A percentile compares a stretch with the other conserved stretches of the same genome.
phyloP scores from a whole-genome alignment of 2,888 invertebrate genomes.

The Isotomurus palustris region DNA sequence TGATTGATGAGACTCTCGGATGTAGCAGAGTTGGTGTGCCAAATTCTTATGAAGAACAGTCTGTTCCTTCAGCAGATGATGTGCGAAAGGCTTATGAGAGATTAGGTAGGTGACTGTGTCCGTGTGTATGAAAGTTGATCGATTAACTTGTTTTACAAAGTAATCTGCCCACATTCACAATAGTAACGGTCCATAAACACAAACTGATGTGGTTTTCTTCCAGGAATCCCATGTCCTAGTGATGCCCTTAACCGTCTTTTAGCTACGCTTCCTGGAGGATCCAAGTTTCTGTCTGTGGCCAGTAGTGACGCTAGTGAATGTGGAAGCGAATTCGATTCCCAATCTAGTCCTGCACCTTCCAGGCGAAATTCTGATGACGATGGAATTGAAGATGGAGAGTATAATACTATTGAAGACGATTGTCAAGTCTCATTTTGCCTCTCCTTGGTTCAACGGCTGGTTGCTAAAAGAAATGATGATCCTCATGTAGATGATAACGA shows the following conservation, averaged over 20 bases:
- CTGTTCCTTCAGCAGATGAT: slow-evolving; percentile 17
- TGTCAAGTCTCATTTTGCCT: not conserved
- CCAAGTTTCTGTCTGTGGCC: too few relatives aligned
- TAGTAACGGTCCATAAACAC: not conserved
- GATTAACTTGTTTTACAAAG: not conserved
- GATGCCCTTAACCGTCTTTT: slow-evolving; percentile 16
- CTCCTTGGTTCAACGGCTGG: not conserved
- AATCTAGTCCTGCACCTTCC: too few relatives aligned
- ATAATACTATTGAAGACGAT: not conserved
- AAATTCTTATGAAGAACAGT: too few relatives aligned
- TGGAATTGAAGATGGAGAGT: not conserved
- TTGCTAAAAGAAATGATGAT: not conserved
- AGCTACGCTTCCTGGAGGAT: slow-evolving; percentile 20
- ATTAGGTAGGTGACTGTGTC: slow-evolving; percentile 6
- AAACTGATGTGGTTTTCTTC: not conserved
- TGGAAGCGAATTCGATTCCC: not conserved
- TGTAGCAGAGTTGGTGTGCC: too few relatives aligned
- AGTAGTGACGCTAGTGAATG: not conserved
- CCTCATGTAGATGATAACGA: too few relatives aligned
- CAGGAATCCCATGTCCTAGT: slow-evolving; percentile 19
- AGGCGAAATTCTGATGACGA: not conserved
- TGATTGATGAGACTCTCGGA: too few relatives aligned
- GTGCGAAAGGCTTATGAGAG: slow-evolving; percentile 19
- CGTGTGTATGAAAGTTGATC: not conserved
- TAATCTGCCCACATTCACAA: not conserved